Evolutionary conservation across 2,113 vertebrate genomes (phyloP).

Genomic region (Perca flavescens): DNA sequence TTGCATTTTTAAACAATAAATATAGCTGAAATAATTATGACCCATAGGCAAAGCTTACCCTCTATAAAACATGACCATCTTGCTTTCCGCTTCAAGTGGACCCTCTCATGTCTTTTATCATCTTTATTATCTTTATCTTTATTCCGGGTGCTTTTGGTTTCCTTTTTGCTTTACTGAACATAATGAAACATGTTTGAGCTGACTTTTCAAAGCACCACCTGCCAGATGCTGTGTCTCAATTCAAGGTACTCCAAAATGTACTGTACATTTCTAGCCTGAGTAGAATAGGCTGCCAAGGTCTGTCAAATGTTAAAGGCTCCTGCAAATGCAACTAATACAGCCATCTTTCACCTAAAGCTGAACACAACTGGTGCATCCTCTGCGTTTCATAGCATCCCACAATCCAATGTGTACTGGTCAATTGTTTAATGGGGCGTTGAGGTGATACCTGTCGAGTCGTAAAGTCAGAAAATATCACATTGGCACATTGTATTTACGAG

Average conservation of each 20-base stretch:
- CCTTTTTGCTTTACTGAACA: constrained; percentile 2
- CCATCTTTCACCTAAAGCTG: background rate
- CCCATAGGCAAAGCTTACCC: background rate
- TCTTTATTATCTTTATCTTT: background rate
- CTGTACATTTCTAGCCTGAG: constrained; percentile 6
- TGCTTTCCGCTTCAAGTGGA: background rate
- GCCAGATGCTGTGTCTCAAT: constrained; percentile 1
- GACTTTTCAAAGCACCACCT: constrained; percentile 18
- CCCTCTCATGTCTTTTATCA: background rate
- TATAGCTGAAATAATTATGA: background rate
- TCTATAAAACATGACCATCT: background rate
- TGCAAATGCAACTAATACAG: background rate
- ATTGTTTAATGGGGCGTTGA: constrained; percentile 8
- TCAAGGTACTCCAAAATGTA: background rate
- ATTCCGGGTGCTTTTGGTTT: background rate
- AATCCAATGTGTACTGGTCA: background rate
- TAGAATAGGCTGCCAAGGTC: constrained; percentile 10
- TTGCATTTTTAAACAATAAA: background rate
- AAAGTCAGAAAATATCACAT: background rate
- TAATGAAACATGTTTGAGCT: constrained; percentile 4
- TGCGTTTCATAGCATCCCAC: background rate
- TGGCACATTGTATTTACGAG: background rate
- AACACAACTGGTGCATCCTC: background rate
- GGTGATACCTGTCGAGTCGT: background rate
- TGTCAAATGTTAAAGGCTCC: constrained; percentile 14